phyloP scores from a whole-genome alignment of 2,797 vertebrate species.

The Sparidentex hasta region DNA sequence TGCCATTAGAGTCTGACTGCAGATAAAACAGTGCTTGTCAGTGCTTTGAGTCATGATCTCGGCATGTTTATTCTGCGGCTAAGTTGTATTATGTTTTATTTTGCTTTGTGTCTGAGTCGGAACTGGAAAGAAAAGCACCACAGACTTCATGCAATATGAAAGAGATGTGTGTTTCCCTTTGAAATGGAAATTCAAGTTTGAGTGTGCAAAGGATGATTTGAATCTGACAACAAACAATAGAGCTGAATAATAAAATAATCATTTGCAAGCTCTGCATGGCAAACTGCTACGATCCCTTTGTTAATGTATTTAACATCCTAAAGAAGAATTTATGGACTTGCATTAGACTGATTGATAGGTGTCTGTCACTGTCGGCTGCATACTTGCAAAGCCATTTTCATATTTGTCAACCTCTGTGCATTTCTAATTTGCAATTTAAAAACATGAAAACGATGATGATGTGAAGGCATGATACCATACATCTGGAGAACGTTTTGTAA shows the following conservation, averaged over 20 bases:
- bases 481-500: too few species aligned
- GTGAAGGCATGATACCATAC: too few species aligned
- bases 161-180: not conserved
- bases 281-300: not conserved
- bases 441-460: too few species aligned
- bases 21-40: constrained; percentile 76
- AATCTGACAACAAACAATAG: too few species aligned
- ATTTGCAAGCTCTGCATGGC: not conserved
- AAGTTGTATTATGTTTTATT: not conserved
- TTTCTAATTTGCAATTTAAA: not conserved
- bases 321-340: not conserved
- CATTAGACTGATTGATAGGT: not conserved
- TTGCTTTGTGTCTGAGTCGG: not conserved
- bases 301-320: not conserved
- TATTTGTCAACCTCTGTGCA: not conserved
- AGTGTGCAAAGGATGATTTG: too few species aligned
- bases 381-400: not conserved
- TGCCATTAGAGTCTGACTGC: constrained; percentile 80
- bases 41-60: constrained; percentile 15
- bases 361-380: too few species aligned
- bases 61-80: not conserved
- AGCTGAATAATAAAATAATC: not conserved
- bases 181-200: not conserved
- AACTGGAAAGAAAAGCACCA: not conserved
- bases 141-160: not conserved